phyloP scores from a whole-genome alignment of 2,888 invertebrate genomes.

The Lepidonotus clava region DNA sequence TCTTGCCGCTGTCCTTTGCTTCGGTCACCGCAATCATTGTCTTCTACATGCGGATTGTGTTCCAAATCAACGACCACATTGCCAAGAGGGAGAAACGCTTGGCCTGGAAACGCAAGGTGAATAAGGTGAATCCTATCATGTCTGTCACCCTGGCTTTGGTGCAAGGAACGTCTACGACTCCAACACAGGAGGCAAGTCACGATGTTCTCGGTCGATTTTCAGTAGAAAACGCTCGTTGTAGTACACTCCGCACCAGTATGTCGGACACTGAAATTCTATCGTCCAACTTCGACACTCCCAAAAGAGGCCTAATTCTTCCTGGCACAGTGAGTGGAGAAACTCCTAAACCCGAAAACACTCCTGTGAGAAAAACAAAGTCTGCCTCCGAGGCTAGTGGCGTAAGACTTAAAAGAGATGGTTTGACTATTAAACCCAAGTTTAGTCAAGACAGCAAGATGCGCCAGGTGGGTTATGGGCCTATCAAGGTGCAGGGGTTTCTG shows the following conservation, averaged over 20 bases:
- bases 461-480: not conserved
- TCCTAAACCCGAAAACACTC: not conserved
- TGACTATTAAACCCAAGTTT: not conserved
- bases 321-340: too few species aligned
- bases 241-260: not conserved
- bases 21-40: conserved; percentile 35
- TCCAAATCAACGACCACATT: conserved; percentile 43
- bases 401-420: not conserved
- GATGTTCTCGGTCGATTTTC: not conserved
- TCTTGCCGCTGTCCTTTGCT: conserved; percentile 32
- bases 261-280: not conserved
- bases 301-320: too few species aligned
- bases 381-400: not conserved
- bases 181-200: not conserved
- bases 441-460: not conserved
- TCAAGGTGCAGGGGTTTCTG: not conserved
- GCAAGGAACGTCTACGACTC: not conserved
- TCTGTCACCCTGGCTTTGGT: not conserved
- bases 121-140: conserved; percentile 5
- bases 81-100: not conserved
- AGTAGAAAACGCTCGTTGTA: not conserved
- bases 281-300: not conserved
- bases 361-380: not conserved
- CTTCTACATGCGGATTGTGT: conserved; percentile 53
- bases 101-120: not conserved